Evolutionary conservation across 2,888 invertebrate species (phyloP).

Genomic region (Amitus sp.): DNA sequence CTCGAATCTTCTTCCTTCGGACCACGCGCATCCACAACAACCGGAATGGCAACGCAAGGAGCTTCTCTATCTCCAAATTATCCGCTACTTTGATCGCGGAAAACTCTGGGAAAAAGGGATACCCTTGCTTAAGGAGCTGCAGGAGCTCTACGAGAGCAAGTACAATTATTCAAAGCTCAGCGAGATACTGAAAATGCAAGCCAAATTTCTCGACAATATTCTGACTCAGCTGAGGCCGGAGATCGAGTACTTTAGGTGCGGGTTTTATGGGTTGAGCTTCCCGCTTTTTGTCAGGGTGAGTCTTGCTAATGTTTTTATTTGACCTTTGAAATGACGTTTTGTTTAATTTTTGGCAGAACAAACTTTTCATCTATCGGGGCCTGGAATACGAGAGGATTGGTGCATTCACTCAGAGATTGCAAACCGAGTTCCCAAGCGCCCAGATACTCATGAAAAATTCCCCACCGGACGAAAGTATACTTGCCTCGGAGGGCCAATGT

Average conservation of each 20-base stretch:
- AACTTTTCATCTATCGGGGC: constrained; percentile 94
- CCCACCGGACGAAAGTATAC: constrained; percentile 87
- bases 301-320: too few species aligned
- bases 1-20: constrained; percentile 70
- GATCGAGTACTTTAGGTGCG: constrained; percentile 95
- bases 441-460: constrained; percentile 92
- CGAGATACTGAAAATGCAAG: constrained; percentile 84
- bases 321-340: too few species aligned
- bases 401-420: constrained; percentile 91
- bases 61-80: constrained; percentile 85
- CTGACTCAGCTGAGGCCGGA: constrained; percentile 88
- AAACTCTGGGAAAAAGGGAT: constrained; percentile 98
- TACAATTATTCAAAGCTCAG: constrained; percentile 91
- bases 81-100: constrained; percentile 93
- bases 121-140: constrained; percentile 89
- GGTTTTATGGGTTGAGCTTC: constrained; percentile 93
- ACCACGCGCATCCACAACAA: constrained; percentile 78
- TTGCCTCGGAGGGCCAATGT: constrained; percentile 89
- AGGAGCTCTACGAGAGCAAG: constrained; percentile 85
- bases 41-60: constrained; percentile 93
- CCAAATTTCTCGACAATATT: constrained; percentile 92
- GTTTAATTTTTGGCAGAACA: constrained; percentile 75
- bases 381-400: constrained; percentile 94
- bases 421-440: constrained; percentile 94
- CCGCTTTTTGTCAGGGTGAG: constrained; percentile 94